These are phyloP conservation scores for Luscinia luscinia DNA, from an alignment of 2,797 vertebrate genomes.

Conservation along the genomic window DNA sequence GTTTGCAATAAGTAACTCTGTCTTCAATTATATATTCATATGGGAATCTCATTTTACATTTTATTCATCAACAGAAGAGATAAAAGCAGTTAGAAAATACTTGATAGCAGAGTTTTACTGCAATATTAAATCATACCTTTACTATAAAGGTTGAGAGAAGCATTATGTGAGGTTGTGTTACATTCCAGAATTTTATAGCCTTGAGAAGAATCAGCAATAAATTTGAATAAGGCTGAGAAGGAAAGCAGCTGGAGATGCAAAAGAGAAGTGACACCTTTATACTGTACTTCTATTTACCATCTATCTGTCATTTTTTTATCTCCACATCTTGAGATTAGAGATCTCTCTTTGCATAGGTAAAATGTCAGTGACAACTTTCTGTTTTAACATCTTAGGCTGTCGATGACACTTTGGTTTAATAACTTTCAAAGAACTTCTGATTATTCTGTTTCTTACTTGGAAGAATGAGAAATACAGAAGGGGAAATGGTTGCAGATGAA, in stretches of 20 bases:
- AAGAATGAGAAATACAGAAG: neutral
- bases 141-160: constrained; percentile 56
- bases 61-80: constrained; percentile 62
- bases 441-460: neutral
- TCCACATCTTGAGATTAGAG: constrained; percentile 30
- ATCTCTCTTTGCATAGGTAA: constrained; percentile 46
- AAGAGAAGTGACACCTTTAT: constrained; percentile 55
- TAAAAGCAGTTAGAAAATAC: constrained; percentile 52
- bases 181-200: constrained; percentile 58
- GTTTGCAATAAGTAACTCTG: constrained; percentile 52
- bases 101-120: constrained; percentile 50
- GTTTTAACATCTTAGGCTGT: constrained; percentile 43
- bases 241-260: constrained; percentile 45
- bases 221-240: constrained; percentile 61
- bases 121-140: constrained; percentile 60
- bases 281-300: constrained; percentile 35
- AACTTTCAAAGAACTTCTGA: constrained; percentile 41
- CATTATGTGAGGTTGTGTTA: constrained; percentile 67
- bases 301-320: constrained; percentile 56
- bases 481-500: neutral
- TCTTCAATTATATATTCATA: constrained; percentile 55
- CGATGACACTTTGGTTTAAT: constrained; percentile 37
- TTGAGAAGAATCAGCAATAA: constrained; percentile 57
- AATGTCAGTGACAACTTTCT: constrained; percentile 45
- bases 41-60: constrained; percentile 45